Evolutionary conservation across 2,113 vertebrate genomes (phyloP), one percentile per base, ranked within the genome.

Genomic region (Sakesphorus luctuosus): DNA sequence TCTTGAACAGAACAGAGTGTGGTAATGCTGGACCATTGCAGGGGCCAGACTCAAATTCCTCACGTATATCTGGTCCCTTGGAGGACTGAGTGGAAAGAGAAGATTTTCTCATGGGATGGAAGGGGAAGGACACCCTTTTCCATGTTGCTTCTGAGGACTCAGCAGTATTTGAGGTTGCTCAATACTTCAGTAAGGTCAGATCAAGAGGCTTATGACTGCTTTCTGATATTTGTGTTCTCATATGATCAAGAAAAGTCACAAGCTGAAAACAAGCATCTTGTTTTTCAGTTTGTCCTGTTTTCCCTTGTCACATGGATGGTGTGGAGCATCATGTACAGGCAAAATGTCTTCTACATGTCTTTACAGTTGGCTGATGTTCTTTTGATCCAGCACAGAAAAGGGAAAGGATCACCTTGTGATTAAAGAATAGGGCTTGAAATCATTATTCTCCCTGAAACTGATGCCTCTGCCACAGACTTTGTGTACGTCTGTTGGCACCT

Each of bases 11-110:
- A 13, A 4, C 13, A 40, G 31, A 6, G 26, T 7, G 24, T 44
- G 15, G 11, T 11, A 23, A 19, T 16, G 18, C 36, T 26, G 66
- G 18, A 5, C 40, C 50, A 38, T 5, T 26, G 24, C 35, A 44
- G 31, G 21, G 19, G 14, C 18, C 38, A 25, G 47, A 3, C 44
- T 13, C 49, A 13, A 13, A 33, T 33, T 69, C n/a, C 14, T 44
- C 9, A 3, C 4, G 6, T 24, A 3, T 14, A 3, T 0, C 10
- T 28, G 21, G 36, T 35, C 16, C 46, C 31, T 28, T 18, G 52
- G 53, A 63, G 31, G 18, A 9, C 18, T 33, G 47, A 40, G 10
- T 24, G 44, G 19, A 46, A 62, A 75, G 31, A 56, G 47, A 40
- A 26, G 49, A 26, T 44, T 56, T n/a, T 52, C 31, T 31, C 17